Evolutionary conservation across 2,888 invertebrate species (phyloP).

Genomic region (Temnothorax rugatulus): DNA sequence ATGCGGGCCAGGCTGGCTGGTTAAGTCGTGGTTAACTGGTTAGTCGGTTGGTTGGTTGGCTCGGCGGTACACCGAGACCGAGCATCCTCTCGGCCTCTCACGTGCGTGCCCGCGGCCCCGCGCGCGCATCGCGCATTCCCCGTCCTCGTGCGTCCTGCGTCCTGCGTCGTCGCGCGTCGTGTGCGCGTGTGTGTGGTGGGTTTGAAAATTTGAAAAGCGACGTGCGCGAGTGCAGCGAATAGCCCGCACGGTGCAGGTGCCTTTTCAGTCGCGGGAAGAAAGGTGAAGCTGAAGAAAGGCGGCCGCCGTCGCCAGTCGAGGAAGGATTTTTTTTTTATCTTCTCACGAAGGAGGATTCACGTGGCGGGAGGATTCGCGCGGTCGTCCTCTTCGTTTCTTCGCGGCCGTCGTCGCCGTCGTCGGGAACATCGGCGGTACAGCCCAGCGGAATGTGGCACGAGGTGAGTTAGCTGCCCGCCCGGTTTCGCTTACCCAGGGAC

Average conservation of each 20-base stretch:
- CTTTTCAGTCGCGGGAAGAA: neutral
- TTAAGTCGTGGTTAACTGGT: neutral
- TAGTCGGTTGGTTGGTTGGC: neutral
- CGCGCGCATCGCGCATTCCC: conserved; percentile 19
- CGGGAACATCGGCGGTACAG: conserved; percentile 71
- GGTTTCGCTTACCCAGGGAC: conserved; percentile 79
- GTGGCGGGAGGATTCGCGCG: neutral
- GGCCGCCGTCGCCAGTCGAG: neutral
- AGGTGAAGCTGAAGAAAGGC: neutral
- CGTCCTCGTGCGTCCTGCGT: neutral
- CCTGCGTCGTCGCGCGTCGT: neutral
- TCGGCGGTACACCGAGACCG: neutral
- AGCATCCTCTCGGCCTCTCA: conserved; percentile 43
- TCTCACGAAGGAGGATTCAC: conserved; percentile 37
- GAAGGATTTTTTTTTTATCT: too few species aligned
- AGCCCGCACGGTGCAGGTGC: conserved; percentile 38
- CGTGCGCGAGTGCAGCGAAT: conserved; percentile 44
- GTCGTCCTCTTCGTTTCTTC: too few species aligned
- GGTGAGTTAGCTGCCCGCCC: conserved; percentile 83
- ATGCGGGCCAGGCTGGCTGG: conserved; percentile 49
- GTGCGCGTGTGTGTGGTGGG: neutral
- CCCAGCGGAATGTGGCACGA: conserved; percentile 85
- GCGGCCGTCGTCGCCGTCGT: conserved; percentile 45
- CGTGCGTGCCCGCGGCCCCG: conserved; percentile 65
- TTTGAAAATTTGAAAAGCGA: conserved; percentile 68